Base-by-base conservation (phyloP, 2,888 invertebrate species). In the Rhimphoctona megacephalus region DNA sequence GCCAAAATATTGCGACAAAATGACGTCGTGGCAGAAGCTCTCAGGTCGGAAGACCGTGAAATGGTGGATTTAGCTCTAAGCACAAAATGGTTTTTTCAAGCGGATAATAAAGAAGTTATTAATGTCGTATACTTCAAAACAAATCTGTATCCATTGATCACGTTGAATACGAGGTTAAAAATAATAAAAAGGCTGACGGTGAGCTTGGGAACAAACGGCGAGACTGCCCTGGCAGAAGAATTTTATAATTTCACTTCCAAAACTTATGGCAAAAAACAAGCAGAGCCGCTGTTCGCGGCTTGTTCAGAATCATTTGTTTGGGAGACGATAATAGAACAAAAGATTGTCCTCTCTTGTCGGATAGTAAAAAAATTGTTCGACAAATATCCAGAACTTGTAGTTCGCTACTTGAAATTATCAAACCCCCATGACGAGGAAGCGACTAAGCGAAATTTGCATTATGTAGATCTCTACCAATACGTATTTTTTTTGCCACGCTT, bases 41-140 rank as follows among this genome's bases (percentile, higher is more conserved):
- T 94, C 0, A 92, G 90, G 74, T 93, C 94, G 4, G 91, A 92
- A 1, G 92, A 94, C 66, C 5, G 76, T 11, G 74, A 82, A 7
- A 57, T 94, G 0, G 88, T 92, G 8, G 88, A 90, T 8, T 89
- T 89, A 49, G 94, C 93, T 2, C 72, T 94, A 8, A 88, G 89
- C 8, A 90, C 91, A 0, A 84, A 81, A 0, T 92, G 92, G 91
- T 92, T 94, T 39, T 94, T 94, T 78, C 77, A 91, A 7, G 90
- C 90, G 0, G 88, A 85, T 0, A 83, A 91, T 70, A 81, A 84
- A 6, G 66, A 87, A 0, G 52, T 92, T 0, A 86, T 92, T 2
- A 90, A 90, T 43, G 87, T 89, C 1, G 61, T 90, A 0, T 93
- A 92, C 72, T 93, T 94, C 30, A 64, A 89, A 6, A 43, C 84